Conservation (phyloP, 92 coral and sea anemone species). For the Nematostella vectensis region DNA sequence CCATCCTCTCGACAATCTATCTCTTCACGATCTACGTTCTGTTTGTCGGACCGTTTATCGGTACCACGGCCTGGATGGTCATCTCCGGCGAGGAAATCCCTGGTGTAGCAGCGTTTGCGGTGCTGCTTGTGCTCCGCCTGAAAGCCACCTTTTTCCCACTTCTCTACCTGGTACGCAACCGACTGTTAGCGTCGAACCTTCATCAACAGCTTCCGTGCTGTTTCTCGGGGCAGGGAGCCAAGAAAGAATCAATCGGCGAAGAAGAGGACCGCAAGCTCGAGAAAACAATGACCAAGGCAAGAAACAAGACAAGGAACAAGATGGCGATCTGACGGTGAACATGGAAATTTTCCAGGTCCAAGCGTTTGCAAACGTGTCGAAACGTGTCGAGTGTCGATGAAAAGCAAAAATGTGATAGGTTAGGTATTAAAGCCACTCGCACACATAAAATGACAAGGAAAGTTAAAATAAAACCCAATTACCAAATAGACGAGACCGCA, state of each 20-base stretch:
- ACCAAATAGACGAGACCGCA: too few species aligned
- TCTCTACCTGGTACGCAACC: conserved; percentile 59
- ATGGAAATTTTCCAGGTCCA: neutral
- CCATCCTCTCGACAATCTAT: conserved; percentile 44
- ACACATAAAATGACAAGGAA: too few species aligned
- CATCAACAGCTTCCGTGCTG: conserved; percentile 34
- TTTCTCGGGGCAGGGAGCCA: conserved; percentile 1
- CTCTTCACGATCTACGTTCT: conserved; percentile 33
- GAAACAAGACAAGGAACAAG: too few species aligned
- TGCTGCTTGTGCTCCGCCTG: conserved; percentile 35
- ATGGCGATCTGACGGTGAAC: neutral
- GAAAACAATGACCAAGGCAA: neutral
- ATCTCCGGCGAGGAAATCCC: conserved; percentile 5
- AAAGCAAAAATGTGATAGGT: too few species aligned
- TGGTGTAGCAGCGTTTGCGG: conserved; percentile 16
- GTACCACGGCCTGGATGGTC: conserved; percentile 28
- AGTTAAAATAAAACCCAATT: too few species aligned
- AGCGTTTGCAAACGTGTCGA: too few species aligned
- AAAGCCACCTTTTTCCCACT: conserved; percentile 56
- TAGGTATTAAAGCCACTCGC: too few species aligned
- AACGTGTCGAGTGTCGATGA: too few species aligned
- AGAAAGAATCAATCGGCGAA: too few species aligned
- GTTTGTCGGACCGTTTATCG: conserved; percentile 41
- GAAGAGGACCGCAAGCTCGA: neutral
- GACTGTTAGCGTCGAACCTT: conserved; percentile 26